Evolutionary conservation across 2,888 invertebrate species (phyloP), one percentile per base, ranked within the genome.

Genomic region (Drosophila atripex): DNA sequence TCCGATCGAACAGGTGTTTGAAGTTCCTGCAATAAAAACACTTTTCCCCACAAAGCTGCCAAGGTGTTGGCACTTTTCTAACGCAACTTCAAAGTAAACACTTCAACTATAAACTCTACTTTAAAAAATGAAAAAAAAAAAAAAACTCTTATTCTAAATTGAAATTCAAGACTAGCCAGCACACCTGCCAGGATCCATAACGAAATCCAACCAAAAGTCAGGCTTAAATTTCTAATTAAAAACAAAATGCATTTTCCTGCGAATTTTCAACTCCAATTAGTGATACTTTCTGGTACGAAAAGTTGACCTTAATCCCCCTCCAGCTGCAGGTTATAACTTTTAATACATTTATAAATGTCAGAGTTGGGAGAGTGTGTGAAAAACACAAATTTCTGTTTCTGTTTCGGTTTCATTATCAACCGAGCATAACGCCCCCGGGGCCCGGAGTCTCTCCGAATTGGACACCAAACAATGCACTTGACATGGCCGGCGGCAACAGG

Each of bases 401-500:
- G 21, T 23, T 23, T 28, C 46, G 23, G 56, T 30, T 39, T 30
- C 12, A 30, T 39, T 56, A 38, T 56, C 56, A 60, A 0, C 38
- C 57, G 28, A 39, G 28, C 46, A 46, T 56, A 32, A 60, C 56
- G 9, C 25, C 23, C 14, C 21, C 16, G 11, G 25, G 18, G 12
- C 3, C 3, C 11, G 43, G 43, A 9, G 28, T 9, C 28, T 28
- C 11, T 16, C 18, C 16, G 18, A 6, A 43, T 12, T 11, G 43
- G 30, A 16, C 35, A 35, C 38, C 7, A 39, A 60, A 55, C 56
- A 56, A 60, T 55, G 59, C 45, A 14, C 54, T 55, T 59, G 12
- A 46, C 59, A 35, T 5, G 32, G 25, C 23, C 32, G 25, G 16
- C 45, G 3, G 46, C 5, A 7, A 23, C 9, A 2, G 9, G 50